Conservation (phyloP, 2,113 vertebrate species). For the Emydura subglobosa region DNA sequence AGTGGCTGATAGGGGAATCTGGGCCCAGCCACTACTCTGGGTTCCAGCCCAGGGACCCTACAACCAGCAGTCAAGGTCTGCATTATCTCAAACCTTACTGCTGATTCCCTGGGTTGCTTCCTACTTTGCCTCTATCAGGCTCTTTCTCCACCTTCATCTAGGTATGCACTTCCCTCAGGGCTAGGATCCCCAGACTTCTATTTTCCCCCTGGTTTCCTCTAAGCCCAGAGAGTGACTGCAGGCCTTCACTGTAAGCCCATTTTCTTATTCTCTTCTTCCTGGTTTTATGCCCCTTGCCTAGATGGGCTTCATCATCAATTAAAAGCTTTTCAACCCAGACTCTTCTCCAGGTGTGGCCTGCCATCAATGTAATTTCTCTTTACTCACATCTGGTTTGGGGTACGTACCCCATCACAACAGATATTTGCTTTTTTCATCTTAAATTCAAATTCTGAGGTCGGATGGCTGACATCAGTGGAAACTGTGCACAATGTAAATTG, state of each 20-base stretch:
- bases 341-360: background rate
- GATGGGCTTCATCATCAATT: background rate
- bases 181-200: background rate
- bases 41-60: background rate
- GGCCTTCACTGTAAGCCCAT: background rate
- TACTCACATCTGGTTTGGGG: background rate
- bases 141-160: background rate
- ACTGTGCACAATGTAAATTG: background rate
- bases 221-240: background rate
- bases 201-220: background rate
- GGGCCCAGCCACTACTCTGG: background rate
- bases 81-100: background rate
- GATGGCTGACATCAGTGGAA: accelerated
- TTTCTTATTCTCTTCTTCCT: background rate
- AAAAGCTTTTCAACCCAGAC: background rate
- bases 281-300: background rate
- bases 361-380: background rate
- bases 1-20: background rate
- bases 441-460: background rate
- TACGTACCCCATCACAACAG: background rate
- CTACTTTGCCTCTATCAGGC: background rate
- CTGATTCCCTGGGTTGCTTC: background rate
- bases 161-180: background rate
- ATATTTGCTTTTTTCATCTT: background rate
- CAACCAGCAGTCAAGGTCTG: background rate